Evolutionary conservation across 2,113 vertebrate species (phyloP).

Genomic region (Mugil cephalus): DNA sequence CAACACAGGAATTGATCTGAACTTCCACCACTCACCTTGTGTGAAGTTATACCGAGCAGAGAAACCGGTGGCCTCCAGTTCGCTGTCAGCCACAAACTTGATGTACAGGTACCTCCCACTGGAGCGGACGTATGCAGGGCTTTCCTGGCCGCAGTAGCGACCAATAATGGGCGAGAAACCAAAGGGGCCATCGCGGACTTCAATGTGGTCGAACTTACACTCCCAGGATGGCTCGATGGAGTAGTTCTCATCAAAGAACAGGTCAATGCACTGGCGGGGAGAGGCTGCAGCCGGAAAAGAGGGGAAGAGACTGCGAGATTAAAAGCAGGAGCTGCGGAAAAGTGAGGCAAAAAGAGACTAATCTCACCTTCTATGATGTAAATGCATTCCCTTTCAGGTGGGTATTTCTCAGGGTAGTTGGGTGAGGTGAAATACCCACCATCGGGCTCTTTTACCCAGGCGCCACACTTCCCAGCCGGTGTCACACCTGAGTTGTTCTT

Average conservation of each 20-base stretch:
- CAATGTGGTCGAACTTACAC: conserved; percentile 98
- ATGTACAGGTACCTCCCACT: conserved; percentile 97
- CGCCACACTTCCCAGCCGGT: conserved; percentile 92
- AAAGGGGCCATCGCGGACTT: conserved; percentile 97
- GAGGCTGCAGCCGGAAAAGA: conserved; percentile 60
- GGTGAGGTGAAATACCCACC: conserved; percentile 97
- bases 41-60: conserved; percentile 96
- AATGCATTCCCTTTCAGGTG: conserved; percentile 94
- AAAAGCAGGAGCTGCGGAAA: background rate
- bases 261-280: conserved; percentile 96
- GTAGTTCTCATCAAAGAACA: conserved; percentile 95
- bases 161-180: conserved; percentile 97
- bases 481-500: conserved; percentile 92
- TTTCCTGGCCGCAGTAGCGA: conserved; percentile 95
- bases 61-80: conserved; percentile 95
- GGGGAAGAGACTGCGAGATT: background rate
- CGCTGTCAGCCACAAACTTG: conserved; percentile 97
- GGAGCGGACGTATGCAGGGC: conserved; percentile 93
- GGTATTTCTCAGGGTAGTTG: conserved; percentile 97
- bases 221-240: conserved; percentile 98
- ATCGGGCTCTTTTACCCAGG: conserved; percentile 93
- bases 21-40: conserved; percentile 87
- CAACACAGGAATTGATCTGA: background rate
- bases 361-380: conserved; percentile 97
- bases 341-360: background rate